Conservation (phyloP, 2,888 invertebrate species). For the Machimus atricapillus region DNA sequence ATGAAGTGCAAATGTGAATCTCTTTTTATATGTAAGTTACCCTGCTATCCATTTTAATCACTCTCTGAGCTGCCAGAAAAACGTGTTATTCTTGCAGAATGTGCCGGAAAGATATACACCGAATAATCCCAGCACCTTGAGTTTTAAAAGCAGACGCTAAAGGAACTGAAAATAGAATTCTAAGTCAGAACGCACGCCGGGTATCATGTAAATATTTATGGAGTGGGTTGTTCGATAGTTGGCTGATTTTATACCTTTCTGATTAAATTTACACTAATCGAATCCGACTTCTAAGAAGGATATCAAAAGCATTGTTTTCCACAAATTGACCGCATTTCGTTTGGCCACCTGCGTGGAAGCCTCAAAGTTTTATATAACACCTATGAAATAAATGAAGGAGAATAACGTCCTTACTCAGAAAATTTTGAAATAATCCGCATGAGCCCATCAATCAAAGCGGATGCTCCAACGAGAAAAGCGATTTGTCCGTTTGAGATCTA, state of each 20-base stretch:
- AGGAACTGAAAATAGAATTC: not conserved
- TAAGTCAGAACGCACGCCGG: not conserved
- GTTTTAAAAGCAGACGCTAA: not conserved
- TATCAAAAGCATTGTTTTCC: not conserved
- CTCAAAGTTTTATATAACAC: not conserved
- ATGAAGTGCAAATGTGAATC: not conserved
- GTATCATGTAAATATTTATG: not conserved
- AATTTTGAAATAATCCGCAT: not conserved
- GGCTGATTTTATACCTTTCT: not conserved
- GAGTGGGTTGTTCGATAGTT: not conserved
- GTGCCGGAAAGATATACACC: not conserved
- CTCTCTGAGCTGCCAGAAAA: not conserved
- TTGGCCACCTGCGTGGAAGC: not conserved
- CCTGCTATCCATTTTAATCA: not conserved
- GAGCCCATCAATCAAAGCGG: not conserved
- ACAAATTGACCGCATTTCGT: not conserved
- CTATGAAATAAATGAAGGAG: not conserved
- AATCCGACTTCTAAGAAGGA: not conserved
- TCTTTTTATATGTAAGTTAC: not conserved
- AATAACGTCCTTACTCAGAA: not conserved
- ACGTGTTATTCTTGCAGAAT: not conserved
- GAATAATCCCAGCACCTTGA: not conserved
- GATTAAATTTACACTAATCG: not conserved
- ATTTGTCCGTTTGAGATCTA: not conserved
- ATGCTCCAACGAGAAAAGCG: not conserved